Evolutionary conservation across 1,140 invertebrate genomes (phyloP).

Genomic region (Trinorchestia longiramus): DNA sequence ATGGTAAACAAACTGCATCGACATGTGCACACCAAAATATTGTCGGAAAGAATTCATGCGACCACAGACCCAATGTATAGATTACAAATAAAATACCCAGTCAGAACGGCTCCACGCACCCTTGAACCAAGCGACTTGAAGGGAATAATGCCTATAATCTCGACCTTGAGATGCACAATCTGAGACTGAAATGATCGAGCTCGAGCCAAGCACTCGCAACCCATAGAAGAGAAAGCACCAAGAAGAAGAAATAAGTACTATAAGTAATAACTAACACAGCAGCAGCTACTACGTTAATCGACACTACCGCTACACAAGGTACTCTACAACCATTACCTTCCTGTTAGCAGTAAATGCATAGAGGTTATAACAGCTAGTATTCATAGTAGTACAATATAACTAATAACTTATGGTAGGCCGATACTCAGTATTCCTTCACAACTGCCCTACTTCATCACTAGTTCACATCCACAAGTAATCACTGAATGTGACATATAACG

Average conservation of each 20-base stretch:
- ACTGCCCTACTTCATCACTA: neutral
- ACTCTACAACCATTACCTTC: slow-evolving; percentile 29
- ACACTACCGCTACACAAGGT: neutral
- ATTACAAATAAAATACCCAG: neutral
- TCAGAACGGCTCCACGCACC: neutral
- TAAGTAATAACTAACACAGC: neutral
- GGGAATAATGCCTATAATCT: neutral
- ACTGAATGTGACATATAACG: neutral
- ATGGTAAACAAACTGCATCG: neutral
- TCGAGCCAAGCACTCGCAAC: neutral
- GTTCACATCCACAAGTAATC: neutral
- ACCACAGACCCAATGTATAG: neutral
- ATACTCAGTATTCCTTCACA: neutral
- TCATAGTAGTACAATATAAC: neutral
- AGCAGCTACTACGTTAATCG: neutral
- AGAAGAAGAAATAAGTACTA: neutral
- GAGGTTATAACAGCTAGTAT: slow-evolving; percentile 12
- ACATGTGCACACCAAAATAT: neutral
- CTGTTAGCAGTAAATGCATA: slow-evolving; percentile 36
- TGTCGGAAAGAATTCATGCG: neutral
- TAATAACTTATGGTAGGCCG: neutral
- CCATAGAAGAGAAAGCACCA: neutral
- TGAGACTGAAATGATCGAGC: neutral
- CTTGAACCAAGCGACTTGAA: neutral
- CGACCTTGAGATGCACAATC: neutral